Base-by-base conservation (phyloP, 2,888 invertebrate genomes). In the Oeneis ivallda region DNA sequence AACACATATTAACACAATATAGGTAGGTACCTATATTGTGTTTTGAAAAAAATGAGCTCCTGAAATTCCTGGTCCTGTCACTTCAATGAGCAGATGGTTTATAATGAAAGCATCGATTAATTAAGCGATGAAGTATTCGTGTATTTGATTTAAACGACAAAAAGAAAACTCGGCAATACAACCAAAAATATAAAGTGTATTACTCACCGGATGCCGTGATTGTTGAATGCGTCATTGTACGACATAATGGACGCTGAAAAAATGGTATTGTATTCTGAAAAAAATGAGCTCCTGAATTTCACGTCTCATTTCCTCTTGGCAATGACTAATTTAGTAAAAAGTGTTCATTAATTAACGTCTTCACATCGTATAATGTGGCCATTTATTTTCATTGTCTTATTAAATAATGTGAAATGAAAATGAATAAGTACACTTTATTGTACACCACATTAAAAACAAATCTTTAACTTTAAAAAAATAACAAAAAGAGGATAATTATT, bases 291-390 rank as follows among this genome's bases (percentile, higher is more conserved):
- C 32, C 47, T 47, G 45, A 47, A 47, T 45, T 41, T 41, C 39
- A 56, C 41, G 19, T 32, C 58, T 45, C 2, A n/a, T 47, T 58
- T 45, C 17, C 58, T 19, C 34, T 62, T 57, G 65, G 43, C 65
- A 47, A 49, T 45, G 62, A 39, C 39, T 26, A 17, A 61, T 65
- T 49, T 32, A 56, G 61, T 52, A 37, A 62, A 68, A 52, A 60
- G 39, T 52, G 61, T 37, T 41, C 15, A 68, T 68, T 63, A 47
- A 66, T 68, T 50, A 37, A 17, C 37, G 37, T 37, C 50, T n/a
- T 17, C 11, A 41, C 26, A 6, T 53, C 34, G 34, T n/a, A 4
- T 50, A 7, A 62, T 15, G 52, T 62, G 26, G 26, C 26, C n/a
- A n/a, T 26, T 2, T 26, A 26, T 62, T 62, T 45, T 62, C 53